Evolutionary conservation across 2,113 vertebrate species (phyloP).

Genomic region (Gymnocephalus cernua): DNA sequence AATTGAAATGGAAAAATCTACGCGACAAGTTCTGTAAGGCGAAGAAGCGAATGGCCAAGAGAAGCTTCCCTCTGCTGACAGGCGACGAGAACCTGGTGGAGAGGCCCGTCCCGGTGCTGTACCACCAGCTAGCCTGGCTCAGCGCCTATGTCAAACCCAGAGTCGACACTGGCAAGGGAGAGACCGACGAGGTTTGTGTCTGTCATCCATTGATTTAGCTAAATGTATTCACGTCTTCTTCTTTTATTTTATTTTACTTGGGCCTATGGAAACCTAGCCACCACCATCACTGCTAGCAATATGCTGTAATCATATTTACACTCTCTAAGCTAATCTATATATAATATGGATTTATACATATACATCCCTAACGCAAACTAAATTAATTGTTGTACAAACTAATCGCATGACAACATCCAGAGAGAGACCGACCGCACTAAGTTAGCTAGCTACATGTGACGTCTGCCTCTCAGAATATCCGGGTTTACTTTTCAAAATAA

Average conservation of each 20-base stretch:
- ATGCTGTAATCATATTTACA: not conserved
- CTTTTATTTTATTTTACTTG: not conserved
- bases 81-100: slow-evolving; percentile 49
- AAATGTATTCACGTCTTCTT: not conserved
- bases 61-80: slow-evolving; percentile 22
- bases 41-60: slow-evolving; percentile 68
- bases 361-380: too few relatives aligned
- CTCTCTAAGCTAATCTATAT: not conserved
- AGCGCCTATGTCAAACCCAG: slow-evolving; percentile 54
- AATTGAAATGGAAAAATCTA: slow-evolving; percentile 70
- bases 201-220: not conserved
- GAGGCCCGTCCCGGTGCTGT: slow-evolving; percentile 55
- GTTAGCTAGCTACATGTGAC: not conserved
- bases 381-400: not conserved
- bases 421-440: not conserved
- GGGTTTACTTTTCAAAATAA: slow-evolving; percentile 45
- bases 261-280: not conserved
- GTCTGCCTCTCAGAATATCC: not conserved
- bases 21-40: slow-evolving; percentile 76
- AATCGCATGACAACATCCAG: not conserved
- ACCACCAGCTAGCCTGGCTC: slow-evolving; percentile 66
- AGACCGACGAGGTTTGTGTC: slow-evolving; percentile 45
- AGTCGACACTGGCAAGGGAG: slow-evolving; percentile 1
- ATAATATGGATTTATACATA: not conserved
- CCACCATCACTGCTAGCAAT: not conserved